Evolutionary conservation across 2,113 vertebrate genomes (phyloP).

Genomic region (Isurus oxyrinchus): DNA sequence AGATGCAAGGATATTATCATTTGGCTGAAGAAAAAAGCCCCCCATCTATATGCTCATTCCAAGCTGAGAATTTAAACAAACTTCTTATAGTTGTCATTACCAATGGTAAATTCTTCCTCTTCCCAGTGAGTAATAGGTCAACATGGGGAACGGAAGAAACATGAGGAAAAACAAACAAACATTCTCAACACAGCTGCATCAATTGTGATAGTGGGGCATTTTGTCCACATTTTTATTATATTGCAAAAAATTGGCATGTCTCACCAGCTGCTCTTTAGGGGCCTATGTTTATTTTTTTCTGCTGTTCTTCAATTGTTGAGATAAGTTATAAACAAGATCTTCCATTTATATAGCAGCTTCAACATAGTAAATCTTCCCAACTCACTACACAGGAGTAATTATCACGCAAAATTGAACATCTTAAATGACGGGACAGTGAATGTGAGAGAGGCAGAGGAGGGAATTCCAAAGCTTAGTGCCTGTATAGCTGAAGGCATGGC

Average conservation of each 20-base stretch:
- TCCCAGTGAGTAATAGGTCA: neutral
- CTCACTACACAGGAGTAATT: too few species aligned
- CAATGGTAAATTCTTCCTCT: neutral
- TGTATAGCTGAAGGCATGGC: too few species aligned
- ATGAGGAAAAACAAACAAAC: neutral
- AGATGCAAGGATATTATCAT: neutral
- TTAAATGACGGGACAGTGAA: too few species aligned
- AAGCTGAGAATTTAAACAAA: neutral
- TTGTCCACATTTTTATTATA: neutral
- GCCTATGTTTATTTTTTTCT: neutral
- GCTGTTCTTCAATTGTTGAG: neutral
- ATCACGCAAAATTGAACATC: too few species aligned
- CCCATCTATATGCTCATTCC: neutral
- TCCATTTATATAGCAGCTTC: too few species aligned
- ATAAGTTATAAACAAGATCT: too few species aligned
- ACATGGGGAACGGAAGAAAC: neutral
- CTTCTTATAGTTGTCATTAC: neutral
- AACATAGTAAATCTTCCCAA: too few species aligned
- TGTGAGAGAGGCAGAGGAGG: too few species aligned
- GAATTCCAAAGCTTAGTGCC: too few species aligned
- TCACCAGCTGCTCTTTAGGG: neutral
- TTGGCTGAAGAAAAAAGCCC: neutral
- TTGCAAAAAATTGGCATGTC: neutral
- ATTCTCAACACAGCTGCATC: neutral
- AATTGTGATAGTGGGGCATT: neutral